Percentiles rank a stretch among this genome's conserved stretches.
Conservation (phyloP, 2,113 vertebrate species). For the Puffinus mauretanicus region DNA sequence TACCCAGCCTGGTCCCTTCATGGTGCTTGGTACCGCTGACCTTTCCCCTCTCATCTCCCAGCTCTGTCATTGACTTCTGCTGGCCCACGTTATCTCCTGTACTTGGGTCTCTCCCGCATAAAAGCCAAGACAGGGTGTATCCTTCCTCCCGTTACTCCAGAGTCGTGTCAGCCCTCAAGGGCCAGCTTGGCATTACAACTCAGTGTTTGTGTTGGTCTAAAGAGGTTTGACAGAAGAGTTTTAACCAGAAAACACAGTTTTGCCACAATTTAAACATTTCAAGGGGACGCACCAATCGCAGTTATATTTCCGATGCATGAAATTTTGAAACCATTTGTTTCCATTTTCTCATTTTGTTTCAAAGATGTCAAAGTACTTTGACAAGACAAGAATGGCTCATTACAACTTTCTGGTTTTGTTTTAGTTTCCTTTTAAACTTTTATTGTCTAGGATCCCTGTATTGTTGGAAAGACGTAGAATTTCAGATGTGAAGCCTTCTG, state of each 20-base stretch:
- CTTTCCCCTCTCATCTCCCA: neutral
- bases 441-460: neutral
- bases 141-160: neutral
- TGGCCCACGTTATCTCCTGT: neutral
- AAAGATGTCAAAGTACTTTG: neutral
- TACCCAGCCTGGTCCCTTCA: neutral
- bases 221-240: neutral
- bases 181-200: neutral
- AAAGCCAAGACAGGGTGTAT: neutral
- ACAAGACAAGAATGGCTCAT: neutral
- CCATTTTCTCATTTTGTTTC: neutral
- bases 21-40: neutral
- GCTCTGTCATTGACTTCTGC: neutral
- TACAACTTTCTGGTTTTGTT: neutral
- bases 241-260: neutral
- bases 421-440: neutral
- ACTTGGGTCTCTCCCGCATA: neutral
- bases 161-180: neutral
- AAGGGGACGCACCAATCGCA: accelerated
- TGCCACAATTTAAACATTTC: neutral
- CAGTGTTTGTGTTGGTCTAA: neutral
- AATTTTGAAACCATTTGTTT: neutral
- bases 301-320: neutral
- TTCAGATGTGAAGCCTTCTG: neutral
- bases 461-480: neutral